Evolutionary conservation across 2,888 invertebrate species (phyloP).

Genomic region (Charanyca ferruginea): DNA sequence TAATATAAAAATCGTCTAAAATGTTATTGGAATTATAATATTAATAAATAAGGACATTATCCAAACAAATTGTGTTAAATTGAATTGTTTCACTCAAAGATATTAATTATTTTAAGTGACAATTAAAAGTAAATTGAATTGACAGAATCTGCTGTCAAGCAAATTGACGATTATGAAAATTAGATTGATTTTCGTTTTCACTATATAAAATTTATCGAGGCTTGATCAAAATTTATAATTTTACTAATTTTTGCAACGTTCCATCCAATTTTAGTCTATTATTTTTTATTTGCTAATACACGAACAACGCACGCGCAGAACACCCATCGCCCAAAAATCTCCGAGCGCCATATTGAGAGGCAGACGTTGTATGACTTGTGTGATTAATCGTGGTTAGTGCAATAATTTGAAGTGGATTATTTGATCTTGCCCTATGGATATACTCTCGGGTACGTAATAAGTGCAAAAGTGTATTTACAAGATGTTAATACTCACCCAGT

Average conservation of each 20-base stretch:
- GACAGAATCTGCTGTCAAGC: conserved; percentile 83
- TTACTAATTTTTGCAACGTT: conserved; percentile 69
- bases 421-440: conserved; percentile 91
- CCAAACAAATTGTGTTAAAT: not conserved
- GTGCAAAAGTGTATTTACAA: conserved; percentile 79
- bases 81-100: conserved; percentile 30
- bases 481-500: conserved; percentile 73
- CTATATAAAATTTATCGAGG: conserved; percentile 70
- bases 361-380: conserved; percentile 93
- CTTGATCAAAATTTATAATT: conserved; percentile 67
- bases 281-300: conserved; percentile 85
- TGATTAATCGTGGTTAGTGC: conserved; percentile 91
- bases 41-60: not conserved
- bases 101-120: conserved; percentile 53
- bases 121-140: conserved; percentile 61
- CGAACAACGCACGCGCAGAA: conserved; percentile 91
- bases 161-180: conserved; percentile 85
- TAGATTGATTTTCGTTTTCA: conserved; percentile 77
- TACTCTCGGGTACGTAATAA: conserved; percentile 91
- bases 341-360: conserved; percentile 95
- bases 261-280: conserved; percentile 74
- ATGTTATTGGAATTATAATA: not conserved
- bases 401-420: conserved; percentile 90
- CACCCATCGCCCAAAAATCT: conserved; percentile 91
- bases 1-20: not conserved